phyloP scores from a whole-genome alignment of 2,888 invertebrate genomes.

The Mesorhabditis spiculigera region DNA sequence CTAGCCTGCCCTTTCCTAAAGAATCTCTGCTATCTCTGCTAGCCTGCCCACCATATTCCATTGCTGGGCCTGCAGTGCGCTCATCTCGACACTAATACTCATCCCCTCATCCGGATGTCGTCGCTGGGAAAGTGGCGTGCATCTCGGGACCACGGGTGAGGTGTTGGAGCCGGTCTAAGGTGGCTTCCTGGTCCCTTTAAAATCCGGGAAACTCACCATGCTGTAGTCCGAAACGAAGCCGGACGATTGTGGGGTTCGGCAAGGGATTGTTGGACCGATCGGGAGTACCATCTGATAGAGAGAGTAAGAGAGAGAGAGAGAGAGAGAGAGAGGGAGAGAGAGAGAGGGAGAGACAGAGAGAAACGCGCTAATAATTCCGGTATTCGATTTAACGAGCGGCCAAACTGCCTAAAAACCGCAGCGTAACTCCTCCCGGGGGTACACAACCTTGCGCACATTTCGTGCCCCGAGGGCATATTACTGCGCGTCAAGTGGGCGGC shows the following conservation, averaged over 20 bases:
- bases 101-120: background rate
- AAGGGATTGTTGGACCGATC: background rate
- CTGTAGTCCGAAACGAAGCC: background rate
- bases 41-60: background rate
- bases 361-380: too few species aligned
- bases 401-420: too few species aligned
- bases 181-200: background rate
- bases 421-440: too few species aligned
- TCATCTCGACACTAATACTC: conserved; percentile 4
- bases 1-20: too few species aligned
- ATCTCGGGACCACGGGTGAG: background rate
- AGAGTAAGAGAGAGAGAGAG: background rate
- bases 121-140: background rate
- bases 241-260: conserved; percentile 2
- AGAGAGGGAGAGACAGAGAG: background rate
- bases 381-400: too few species aligned
- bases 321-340: background rate
- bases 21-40: too few species aligned
- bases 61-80: background rate
- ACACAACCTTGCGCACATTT: too few species aligned
- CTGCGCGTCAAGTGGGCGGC: too few species aligned
- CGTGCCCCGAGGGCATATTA: too few species aligned
- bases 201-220: background rate
- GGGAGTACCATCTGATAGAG: background rate
- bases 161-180: conserved; percentile 1